Percentiles rank a stretch among this genome's conserved stretches.
These are phyloP conservation scores for Galerucella calmariensis DNA, from an alignment of 2,888 invertebrate species.

Conservation along the genomic window DNA sequence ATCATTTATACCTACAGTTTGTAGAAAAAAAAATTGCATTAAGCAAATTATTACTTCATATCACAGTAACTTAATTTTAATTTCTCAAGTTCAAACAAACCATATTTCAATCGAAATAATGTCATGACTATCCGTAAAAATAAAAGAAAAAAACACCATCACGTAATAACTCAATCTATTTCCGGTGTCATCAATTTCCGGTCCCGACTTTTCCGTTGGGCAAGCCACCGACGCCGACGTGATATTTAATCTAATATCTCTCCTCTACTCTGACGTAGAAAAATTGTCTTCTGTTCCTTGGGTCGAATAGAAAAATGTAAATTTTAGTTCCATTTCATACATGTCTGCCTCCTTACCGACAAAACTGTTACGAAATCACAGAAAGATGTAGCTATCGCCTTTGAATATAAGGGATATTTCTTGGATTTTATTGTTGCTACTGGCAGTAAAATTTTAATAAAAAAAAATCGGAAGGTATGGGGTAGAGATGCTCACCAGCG, in stretches of 20 bases:
- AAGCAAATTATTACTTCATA: too few relatives aligned
- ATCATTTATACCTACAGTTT: too few relatives aligned
- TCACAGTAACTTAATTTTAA: too few relatives aligned
- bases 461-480: too few relatives aligned
- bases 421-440: too few relatives aligned
- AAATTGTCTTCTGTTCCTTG: constrained; percentile 28
- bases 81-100: not conserved
- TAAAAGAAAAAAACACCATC: constrained; percentile 6
- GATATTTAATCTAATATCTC: constrained; percentile 35
- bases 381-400: constrained; percentile 17
- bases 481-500: too few relatives aligned
- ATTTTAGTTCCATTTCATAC: constrained; percentile 36
- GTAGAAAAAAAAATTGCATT: too few relatives aligned
- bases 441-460: too few relatives aligned
- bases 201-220: constrained; percentile 13
- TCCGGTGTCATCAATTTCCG: constrained; percentile 33
- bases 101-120: constrained; percentile 1
- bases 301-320: constrained; percentile 32
- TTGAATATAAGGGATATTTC: not conserved
- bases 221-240: constrained; percentile 7
- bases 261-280: constrained; percentile 31
- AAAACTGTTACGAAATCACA: constrained; percentile 28
- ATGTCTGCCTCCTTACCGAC: constrained; percentile 6
- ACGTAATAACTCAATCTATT: constrained; percentile 31
- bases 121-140: not conserved